These are phyloP conservation scores for Tupiocoris notatus DNA, from an alignment of 2,888 invertebrate species.

Conservation along the genomic window DNA sequence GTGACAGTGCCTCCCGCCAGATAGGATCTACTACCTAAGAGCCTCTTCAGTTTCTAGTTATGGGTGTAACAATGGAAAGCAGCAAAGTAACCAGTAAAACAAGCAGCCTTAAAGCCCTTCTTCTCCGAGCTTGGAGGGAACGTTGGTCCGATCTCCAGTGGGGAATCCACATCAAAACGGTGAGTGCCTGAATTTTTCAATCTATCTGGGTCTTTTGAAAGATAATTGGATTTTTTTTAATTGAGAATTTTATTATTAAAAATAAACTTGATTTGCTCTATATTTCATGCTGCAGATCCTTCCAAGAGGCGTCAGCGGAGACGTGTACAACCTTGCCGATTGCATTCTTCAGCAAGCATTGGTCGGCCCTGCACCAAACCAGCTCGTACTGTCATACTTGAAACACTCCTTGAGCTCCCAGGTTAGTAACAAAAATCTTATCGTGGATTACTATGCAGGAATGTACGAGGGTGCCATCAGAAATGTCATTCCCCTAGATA, in stretches of 20 bases:
- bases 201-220: neutral
- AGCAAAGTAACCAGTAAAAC: conserved; percentile 79
- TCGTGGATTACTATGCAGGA: too few species aligned
- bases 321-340: conserved; percentile 88
- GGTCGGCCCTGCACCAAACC: conserved; percentile 89
- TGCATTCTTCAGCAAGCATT: conserved; percentile 91
- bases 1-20: conserved; percentile 43
- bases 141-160: conserved; percentile 94
- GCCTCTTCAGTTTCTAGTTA: conserved; percentile 46
- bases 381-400: conserved; percentile 85
- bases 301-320: conserved; percentile 87
- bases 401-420: conserved; percentile 89
- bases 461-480: too few species aligned
- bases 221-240: too few species aligned
- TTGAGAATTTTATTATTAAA: neutral
- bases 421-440: conserved; percentile 53
- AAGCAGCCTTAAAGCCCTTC: conserved; percentile 73
- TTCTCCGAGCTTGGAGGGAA: conserved; percentile 89
- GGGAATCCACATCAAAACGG: conserved; percentile 95
- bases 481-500: too few species aligned
- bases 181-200: too few species aligned
- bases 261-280: neutral
- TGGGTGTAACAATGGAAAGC: conserved; percentile 50
- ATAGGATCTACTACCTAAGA: conserved; percentile 41
- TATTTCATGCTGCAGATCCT: conserved; percentile 59